Evolutionary conservation across 2,888 invertebrate species (phyloP).

Genomic region (Neoascia interrupta): DNA sequence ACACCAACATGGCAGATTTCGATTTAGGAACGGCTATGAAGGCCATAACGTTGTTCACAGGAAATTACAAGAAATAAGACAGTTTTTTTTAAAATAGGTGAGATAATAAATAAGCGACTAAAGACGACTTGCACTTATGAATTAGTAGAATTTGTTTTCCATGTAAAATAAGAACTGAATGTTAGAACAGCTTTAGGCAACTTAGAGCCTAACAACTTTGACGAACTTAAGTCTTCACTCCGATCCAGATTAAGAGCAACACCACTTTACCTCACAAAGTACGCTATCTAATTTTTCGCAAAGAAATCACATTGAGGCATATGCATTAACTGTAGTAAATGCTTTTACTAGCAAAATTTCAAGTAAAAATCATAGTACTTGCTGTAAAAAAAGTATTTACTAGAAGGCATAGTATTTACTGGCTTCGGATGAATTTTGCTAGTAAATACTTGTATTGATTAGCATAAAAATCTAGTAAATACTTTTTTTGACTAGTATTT

Average conservation of each 20-base stretch:
- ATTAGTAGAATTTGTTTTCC: background rate
- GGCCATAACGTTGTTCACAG: background rate
- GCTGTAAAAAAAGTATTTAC: too few relatives aligned
- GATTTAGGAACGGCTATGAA: slow-evolving; percentile 5
- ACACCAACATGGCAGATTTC: background rate
- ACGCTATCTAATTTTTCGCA: slow-evolving; percentile 7
- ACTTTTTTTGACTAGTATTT: too few relatives aligned
- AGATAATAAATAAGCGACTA: background rate
- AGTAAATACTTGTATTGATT: too few relatives aligned
- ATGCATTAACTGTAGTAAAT: too few relatives aligned
- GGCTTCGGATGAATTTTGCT: too few relatives aligned
- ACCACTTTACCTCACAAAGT: slow-evolving; percentile 20
- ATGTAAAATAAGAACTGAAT: background rate
- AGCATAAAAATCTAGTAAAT: too few relatives aligned
- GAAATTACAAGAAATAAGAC: slow-evolving; percentile 1
- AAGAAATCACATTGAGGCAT: background rate
- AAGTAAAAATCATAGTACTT: too few relatives aligned
- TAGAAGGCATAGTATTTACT: too few relatives aligned
- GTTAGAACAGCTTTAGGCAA: background rate
- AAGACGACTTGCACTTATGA: background rate
- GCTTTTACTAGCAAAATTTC: too few relatives aligned
- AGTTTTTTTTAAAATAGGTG: slow-evolving; percentile 10
- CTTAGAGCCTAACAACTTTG: background rate
- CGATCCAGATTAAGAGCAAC: background rate
- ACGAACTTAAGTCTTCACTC: background rate